Evolutionary conservation across 2,797 vertebrate genomes (phyloP), one percentile per base, ranked within the genome.

Genomic region (Eptatretus atami): DNA sequence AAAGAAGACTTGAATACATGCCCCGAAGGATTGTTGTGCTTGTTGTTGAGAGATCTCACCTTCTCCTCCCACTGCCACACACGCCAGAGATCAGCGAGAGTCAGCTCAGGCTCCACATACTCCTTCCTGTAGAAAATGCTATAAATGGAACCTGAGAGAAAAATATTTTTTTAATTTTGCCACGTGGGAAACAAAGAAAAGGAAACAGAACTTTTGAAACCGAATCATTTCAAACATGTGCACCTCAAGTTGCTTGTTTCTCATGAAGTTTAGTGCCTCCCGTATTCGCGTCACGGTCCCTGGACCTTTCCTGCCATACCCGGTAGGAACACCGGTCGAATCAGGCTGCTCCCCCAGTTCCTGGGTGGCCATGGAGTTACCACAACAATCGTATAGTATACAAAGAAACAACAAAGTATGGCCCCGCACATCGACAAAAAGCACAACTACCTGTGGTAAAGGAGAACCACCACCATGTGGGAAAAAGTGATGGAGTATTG

Each of bases 11-110:
- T 44, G 31, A 44, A 44, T 44, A 44, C 31, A n/a, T 8, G 31
- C 31, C 31, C 6, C 4, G 31, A 44, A 8, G 31, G 31, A 44
- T 44, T 44, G 31, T 44, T 44, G 31, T 44, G 31, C 6, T 44
- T 44, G 6, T 44, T 44, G 31, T 44, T 44, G 31, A 44, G 9
- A n/a, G 55, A 15, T 8, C 68, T 75, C 78, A 98, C 92, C 83
- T 96, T 99, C 73, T 98, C 92, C 75, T 99, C 92, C 92, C 90
- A 98, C 66, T 92, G 87, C 92, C 92, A 99, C 64, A 98, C 90
- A 63, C 86, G 86, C 92, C 92, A 99, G 15, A 99, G 74, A 70
- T 96, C 90, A 1, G 87, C 96, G 73, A 99, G 94, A 67, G 94
- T 87, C 60, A 98, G 75, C 69, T 99, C 90, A n/a, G 92, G 90